Percentiles rank a stretch among this genome's conserved stretches.
Conservation (phyloP, 2,797 vertebrate species). For the Notolabrus celidotus region DNA sequence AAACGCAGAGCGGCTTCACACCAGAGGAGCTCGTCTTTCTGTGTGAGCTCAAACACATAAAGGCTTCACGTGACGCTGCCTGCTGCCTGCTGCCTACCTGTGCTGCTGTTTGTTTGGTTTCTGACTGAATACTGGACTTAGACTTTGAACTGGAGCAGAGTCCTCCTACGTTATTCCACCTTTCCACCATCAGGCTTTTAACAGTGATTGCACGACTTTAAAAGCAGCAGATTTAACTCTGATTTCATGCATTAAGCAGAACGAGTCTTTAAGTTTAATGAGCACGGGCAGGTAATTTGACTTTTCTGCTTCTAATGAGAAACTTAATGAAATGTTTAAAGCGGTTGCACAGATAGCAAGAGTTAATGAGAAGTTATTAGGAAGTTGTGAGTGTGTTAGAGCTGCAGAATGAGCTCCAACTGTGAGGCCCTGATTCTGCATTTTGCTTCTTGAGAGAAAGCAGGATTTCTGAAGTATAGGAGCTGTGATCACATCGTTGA, state of each 20-base stretch:
- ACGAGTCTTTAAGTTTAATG: neutral
- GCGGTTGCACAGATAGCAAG: conserved; percentile 1
- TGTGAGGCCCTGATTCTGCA: neutral
- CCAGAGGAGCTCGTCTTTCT: conserved; percentile 24
- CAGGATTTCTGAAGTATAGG: neutral
- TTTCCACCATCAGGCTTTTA: no score
- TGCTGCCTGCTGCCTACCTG: no score
- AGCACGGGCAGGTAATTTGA: neutral
- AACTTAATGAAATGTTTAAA: conserved; percentile 23
- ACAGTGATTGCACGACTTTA: neutral
- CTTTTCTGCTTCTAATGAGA: conserved; percentile 25
- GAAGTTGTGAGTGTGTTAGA: neutral
- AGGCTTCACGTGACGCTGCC: no score
- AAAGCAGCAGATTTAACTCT: conserved; percentile 2
- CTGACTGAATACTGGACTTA: no score
- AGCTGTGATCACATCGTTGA: neutral
- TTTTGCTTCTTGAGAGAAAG: no score
- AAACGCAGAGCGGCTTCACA: conserved; percentile 1
- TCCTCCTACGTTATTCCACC: no score
- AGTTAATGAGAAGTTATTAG: conserved; percentile 8
- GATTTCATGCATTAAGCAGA: conserved; percentile 9
- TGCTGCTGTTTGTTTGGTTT: no score
- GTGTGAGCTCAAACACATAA: neutral
- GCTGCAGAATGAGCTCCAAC: neutral
- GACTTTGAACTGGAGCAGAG: no score